Conservation (phyloP, 2,113 vertebrate species). For the Marmota monax region DNA sequence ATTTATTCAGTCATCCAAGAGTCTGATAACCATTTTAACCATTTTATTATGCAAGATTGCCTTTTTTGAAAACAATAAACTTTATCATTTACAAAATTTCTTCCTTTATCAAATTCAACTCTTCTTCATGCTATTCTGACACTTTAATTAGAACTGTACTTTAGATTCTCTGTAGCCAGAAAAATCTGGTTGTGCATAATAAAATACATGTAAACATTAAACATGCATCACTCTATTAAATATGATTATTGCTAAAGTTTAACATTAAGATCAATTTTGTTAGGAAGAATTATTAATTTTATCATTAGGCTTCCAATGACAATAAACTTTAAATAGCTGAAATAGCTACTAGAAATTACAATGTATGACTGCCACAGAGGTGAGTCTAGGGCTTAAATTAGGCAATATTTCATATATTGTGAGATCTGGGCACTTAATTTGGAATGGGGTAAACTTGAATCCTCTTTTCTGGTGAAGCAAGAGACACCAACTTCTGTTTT, state of each 20-base stretch:
- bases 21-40: not conserved
- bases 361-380: not conserved
- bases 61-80: conserved; percentile 43
- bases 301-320: not conserved
- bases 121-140: not conserved
- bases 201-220: not conserved
- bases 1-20: not conserved
- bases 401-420: not conserved
- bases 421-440: not conserved
- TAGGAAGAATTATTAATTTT: not conserved
- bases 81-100: not conserved
- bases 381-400: not conserved
- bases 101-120: not conserved
- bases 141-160: not conserved
- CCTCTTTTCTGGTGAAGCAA: not conserved
- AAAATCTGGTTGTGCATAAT: not conserved
- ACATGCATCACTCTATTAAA: not conserved
- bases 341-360: conserved; percentile 14
- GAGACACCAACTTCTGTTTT: not conserved
- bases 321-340: not conserved
- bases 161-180: not conserved
- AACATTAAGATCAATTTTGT: conserved; percentile 19
- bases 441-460: not conserved
- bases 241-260: conserved; percentile 36
- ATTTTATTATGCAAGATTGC: conserved; percentile 52